These are phyloP conservation scores for Siniperca chuatsi DNA, from an alignment of 2,113 vertebrate genomes.

Conservation along the genomic window DNA sequence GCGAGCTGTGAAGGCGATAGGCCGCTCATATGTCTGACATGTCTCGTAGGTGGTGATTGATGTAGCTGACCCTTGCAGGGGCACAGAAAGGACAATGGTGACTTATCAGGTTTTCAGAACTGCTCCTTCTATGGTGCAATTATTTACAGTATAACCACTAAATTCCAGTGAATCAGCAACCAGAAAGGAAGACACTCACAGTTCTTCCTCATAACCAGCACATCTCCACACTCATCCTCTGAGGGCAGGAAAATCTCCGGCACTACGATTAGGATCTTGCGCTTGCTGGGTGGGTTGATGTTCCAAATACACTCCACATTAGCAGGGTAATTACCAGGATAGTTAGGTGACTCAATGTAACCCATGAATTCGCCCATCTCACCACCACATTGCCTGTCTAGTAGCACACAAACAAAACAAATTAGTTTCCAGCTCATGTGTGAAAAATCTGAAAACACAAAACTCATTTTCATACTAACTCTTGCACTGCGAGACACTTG, in stretches of 20 bases:
- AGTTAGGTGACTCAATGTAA: conserved; percentile 99
- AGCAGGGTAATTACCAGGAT: conserved; percentile 96
- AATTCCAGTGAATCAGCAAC: not conserved
- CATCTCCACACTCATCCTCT: conserved; percentile 97
- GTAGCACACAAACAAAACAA: conserved; percentile 42
- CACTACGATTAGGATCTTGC: conserved; percentile 98
- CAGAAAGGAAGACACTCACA: conserved; percentile 81
- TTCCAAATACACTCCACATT: conserved; percentile 97
- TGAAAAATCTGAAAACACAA: not conserved
- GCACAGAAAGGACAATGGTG: conserved; percentile 17
- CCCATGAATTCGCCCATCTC: conserved; percentile 97
- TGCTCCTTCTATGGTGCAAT: not conserved
- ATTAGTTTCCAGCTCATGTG: conserved; percentile 14
- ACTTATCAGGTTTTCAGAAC: conserved; percentile 6
- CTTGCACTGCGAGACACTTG: conserved; percentile 96
- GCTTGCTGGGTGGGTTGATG: conserved; percentile 97
- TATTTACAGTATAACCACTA: not conserved
- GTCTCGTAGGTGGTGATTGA: conserved; percentile 99
- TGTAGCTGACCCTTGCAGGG: conserved; percentile 90
- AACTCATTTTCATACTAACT: conserved; percentile 82
- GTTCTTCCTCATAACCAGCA: conserved; percentile 99
- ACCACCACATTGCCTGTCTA: conserved; percentile 96
- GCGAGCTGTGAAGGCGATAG: conserved; percentile 97
- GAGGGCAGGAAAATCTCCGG: conserved; percentile 98
- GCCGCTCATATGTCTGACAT: conserved; percentile 97